phyloP scores from a whole-genome alignment of 2,888 invertebrate species.

The Perizoma flavofasciatum region DNA sequence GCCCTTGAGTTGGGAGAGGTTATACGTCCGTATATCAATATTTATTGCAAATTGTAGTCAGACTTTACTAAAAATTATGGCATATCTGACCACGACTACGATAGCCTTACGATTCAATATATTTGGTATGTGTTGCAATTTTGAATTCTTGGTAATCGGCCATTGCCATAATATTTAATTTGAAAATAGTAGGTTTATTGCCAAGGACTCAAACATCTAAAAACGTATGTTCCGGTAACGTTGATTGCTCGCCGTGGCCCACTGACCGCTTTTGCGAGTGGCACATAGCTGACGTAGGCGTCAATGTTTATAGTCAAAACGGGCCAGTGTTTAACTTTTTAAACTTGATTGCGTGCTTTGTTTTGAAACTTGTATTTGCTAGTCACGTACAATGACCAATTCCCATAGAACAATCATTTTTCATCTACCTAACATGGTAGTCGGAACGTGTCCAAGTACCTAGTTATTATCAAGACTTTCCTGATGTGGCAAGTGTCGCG shows the following conservation, averaged over 20 bases:
- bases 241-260: constrained; percentile 73
- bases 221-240: constrained; percentile 69
- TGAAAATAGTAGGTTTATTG: constrained; percentile 43
- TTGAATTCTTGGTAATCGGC: constrained; percentile 17
- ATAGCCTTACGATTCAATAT: constrained; percentile 30
- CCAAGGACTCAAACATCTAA: constrained; percentile 55
- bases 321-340: constrained; percentile 34
- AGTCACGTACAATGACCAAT: constrained; percentile 22
- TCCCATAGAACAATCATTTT: constrained; percentile 21
- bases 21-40: constrained; percentile 1
- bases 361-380: constrained; percentile 30
- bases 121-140: constrained; percentile 7
- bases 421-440: constrained; percentile 14
- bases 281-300: constrained; percentile 64
- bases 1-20: constrained; percentile 1
- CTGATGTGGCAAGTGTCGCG: constrained; percentile 31
- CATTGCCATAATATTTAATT: constrained; percentile 29
- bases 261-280: constrained; percentile 72
- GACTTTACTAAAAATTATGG: constrained; percentile 26
- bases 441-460: constrained; percentile 20
- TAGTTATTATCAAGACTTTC: constrained; percentile 34
- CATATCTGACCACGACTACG: constrained; percentile 35
- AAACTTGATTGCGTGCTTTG: constrained; percentile 34
- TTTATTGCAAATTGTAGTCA: constrained; percentile 19
- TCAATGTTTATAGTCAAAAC: constrained; percentile 57